Evolutionary conservation across 2,113 vertebrate genomes (phyloP), one percentile per base, ranked within the genome.

Genomic region (Canis aureus): DNA sequence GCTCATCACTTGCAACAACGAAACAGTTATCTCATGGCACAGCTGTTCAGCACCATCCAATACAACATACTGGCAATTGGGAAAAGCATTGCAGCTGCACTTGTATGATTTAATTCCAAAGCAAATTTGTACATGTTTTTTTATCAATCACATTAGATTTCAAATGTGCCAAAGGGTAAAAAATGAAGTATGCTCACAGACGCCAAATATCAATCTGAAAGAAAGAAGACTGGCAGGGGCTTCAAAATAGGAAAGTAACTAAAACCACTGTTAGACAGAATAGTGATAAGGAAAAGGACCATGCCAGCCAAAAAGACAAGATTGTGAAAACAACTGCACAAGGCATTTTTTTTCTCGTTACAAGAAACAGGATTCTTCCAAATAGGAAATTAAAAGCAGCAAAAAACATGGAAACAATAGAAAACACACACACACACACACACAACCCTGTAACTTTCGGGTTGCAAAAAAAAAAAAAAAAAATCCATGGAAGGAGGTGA

Each of bases 361-460:
- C 62, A 64, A 96, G 74, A 91, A 67, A 11, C 23, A 49, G 78
- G 59, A 64, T 57, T 53, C 81, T 91, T 94, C 64, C 94, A 89
- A 94, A 35, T n/a, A 86, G 84, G 94, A 95, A 96, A 95, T 95
- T 80, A 91, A 85, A 95, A 94, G 22, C 90, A 81, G 82, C 60
- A 83, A 49, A 49, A 81, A 76, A 35, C 25, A 62, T 6, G 35
- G 67, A 60, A 73, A 78, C 38, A 19, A 74, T 2, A 55, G 12
- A 3, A 69, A 76, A 20, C 3, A 32, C 25, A 53, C 29, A 66
- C 27, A 3, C 11, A 32, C 25, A 53, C 29, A 66, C 27, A 3
- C 11, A 12, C 11, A 43, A 43, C 43, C 43, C 43, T 43, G 43
- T 43, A 71, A 22, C 8, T 8, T 64, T 11, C 8, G 16, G 32